Evolutionary conservation across 2,797 vertebrate genomes (phyloP), one percentile per base, ranked within the genome.

Genomic region (Coccyzus lansbergi): DNA sequence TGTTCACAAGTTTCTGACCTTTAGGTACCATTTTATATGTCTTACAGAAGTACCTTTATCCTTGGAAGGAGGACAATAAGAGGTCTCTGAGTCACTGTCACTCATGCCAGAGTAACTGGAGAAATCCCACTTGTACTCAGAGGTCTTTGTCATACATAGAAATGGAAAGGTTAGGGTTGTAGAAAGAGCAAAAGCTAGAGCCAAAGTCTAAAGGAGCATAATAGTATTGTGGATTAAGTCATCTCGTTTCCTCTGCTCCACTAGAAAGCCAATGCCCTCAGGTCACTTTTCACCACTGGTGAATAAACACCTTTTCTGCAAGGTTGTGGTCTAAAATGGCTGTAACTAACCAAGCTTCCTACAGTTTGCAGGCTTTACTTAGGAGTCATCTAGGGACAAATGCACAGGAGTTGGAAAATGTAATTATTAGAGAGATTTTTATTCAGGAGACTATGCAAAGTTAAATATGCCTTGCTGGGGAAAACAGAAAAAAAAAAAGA

Each of bases 401-500:
- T 6, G 51, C 82, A 74, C 55, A 49, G 81, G 49, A 91, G 67
- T 63, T 79, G 65, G 81, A 55, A 92, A 91, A 93, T 42, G 42
- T 76, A 93, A 90, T 96, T 95, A 92, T 81, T 75, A 59, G 42
- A 58, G 83, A 95, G 48, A 65, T 89, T 94, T 94, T 94, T 91
- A 75, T 92, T 89, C 78, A 71, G 83, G 58, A 91, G 55, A 31
- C 60, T 68, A 55, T 59, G 71, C 46, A 87, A 85, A 89, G 78
- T 81, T 74, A 85, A 92, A 93, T 65, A 58, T 62, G 68, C 52
- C 75, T 90, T 83, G 42, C 91, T 93, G 78, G 16, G 42, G 22
- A 80, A 85, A 88, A 81, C 21, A 9, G 9, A 28, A 42, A 63
- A 42, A n/a, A n/a, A 63, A 67, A 48, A 53, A 40, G 38, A 84